A percentile compares a stretch with the other conserved stretches of the same genome.
Evolutionary conservation across 2,113 vertebrate genomes (phyloP).

Genomic region (Tiliqua scincoides): DNA sequence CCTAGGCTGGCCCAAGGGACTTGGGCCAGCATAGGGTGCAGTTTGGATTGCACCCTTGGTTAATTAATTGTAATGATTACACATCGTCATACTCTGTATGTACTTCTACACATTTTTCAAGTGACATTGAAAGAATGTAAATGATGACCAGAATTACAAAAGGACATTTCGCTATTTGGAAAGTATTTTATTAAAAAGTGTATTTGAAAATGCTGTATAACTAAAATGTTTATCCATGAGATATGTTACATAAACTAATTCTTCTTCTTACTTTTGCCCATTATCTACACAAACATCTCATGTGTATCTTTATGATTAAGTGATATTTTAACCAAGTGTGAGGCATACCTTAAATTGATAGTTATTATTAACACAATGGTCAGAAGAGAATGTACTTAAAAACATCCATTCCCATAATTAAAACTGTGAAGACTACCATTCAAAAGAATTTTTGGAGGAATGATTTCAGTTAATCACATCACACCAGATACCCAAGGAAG

Average conservation of each 20-base stretch:
- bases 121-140: neutral
- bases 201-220: neutral
- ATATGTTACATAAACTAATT: neutral
- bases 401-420: neutral
- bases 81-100: neutral
- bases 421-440: neutral
- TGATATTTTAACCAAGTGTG: neutral
- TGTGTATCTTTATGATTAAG: neutral
- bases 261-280: neutral
- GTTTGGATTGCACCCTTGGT: too few species aligned
- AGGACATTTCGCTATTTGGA: neutral
- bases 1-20: too few species aligned
- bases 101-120: neutral
- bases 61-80: conserved; percentile 40
- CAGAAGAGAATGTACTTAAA: neutral
- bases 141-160: neutral
- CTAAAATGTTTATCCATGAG: neutral
- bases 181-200: neutral
- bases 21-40: too few species aligned
- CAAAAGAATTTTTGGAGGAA: neutral
- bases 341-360: neutral
- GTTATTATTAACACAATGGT: neutral
- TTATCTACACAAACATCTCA: neutral
- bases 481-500: neutral
- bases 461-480: neutral